These are phyloP conservation scores for Trachemys scripta DNA, from an alignment of 2,113 vertebrate genomes.

Conservation along the genomic window DNA sequence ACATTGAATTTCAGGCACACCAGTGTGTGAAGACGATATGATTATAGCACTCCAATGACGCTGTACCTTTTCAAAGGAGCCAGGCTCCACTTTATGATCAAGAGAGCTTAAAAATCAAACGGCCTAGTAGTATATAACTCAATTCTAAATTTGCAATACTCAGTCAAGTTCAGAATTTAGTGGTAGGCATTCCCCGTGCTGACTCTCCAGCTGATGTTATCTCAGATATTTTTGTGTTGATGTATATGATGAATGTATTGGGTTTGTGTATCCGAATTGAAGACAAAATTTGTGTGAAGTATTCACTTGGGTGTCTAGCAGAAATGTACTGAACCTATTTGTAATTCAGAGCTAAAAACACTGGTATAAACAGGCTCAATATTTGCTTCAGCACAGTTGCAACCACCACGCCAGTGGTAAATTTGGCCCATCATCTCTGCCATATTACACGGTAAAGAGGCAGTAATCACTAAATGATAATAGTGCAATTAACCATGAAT, in stretches of 20 bases:
- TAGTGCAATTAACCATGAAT: fast-evolving
- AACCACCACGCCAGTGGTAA: fast-evolving
- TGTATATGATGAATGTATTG: fast-evolving
- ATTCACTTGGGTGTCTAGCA: neutral
- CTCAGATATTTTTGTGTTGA: neutral
- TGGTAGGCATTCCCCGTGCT: fast-evolving
- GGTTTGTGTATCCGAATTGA: neutral
- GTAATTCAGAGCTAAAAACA: fast-evolving
- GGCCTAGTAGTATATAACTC: fast-evolving
- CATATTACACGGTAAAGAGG: fast-evolving
- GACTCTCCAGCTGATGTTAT: neutral
- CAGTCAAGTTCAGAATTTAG: neutral
- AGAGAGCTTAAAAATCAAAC: neutral
- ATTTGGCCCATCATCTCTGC: fast-evolving
- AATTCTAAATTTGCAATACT: neutral
- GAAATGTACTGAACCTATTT: neutral
- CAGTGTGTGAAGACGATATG: fast-evolving
- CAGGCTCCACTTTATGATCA: fast-evolving
- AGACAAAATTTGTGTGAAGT: neutral
- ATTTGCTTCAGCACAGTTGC: neutral
- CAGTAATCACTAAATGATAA: fast-evolving
- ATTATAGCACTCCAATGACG: neutral
- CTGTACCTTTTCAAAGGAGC: neutral
- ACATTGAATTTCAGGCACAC: neutral
- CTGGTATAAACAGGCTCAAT: fast-evolving